A percentile compares a stretch with the other conserved stretches of the same genome.
Evolutionary conservation across 1,140 invertebrate genomes (phyloP).

Genomic region (Drosophila dunni): DNA sequence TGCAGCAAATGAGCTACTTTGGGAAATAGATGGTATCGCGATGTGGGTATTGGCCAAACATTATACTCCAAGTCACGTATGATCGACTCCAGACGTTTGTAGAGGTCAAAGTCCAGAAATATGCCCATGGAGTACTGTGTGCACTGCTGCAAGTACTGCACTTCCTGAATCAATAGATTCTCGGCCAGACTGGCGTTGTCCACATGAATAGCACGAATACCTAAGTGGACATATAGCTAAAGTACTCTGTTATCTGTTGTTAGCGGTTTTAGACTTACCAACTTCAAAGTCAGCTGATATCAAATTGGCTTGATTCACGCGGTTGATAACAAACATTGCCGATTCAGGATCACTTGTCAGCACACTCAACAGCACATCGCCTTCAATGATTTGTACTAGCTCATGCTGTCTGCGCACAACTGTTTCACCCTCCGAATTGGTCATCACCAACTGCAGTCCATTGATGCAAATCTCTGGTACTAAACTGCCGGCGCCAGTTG

Average conservation of each 20-base stretch:
- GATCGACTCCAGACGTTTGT: constrained; percentile 59
- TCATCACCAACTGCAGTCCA: constrained; percentile 58
- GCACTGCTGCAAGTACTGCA: constrained; percentile 80
- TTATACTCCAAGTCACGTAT: constrained; percentile 79
- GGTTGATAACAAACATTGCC: constrained; percentile 78
- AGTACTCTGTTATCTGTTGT: neutral
- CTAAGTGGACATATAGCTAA: constrained; percentile 19
- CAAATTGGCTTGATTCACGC: constrained; percentile 75
- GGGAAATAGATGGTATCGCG: constrained; percentile 63
- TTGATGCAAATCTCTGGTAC: constrained; percentile 74
- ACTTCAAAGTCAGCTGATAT: constrained; percentile 80
- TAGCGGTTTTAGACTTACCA: constrained; percentile 45
- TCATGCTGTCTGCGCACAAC: constrained; percentile 61
- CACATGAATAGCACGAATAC: constrained; percentile 69
- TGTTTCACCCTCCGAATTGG: constrained; percentile 51
- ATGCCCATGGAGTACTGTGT: constrained; percentile 72
- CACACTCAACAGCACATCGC: constrained; percentile 75
- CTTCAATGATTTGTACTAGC: constrained; percentile 72
- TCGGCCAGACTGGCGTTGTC: constrained; percentile 63
- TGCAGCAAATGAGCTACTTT: constrained; percentile 79
- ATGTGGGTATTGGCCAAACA: constrained; percentile 80
- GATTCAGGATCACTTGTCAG: constrained; percentile 74
- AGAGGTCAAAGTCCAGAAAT: constrained; percentile 75
- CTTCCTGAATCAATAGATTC: constrained; percentile 76
- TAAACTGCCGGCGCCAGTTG: constrained; percentile 43